A percentile compares a stretch with the other conserved stretches of the same genome.
Conservation (phyloP, 2,888 invertebrate genomes). For the Archips xylosteana region DNA sequence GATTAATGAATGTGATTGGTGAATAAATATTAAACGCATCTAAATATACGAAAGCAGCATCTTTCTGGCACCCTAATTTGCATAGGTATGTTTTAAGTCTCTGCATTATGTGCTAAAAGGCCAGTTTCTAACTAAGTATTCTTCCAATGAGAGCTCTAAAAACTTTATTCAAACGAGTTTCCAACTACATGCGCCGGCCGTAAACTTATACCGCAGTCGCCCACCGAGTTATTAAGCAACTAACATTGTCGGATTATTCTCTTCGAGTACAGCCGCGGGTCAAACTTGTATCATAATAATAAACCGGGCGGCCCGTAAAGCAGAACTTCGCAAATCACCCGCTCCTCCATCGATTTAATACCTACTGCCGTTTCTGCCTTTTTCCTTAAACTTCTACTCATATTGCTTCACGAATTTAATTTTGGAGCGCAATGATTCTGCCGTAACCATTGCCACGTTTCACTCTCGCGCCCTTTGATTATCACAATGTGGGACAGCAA, state of each 20-base stretch:
- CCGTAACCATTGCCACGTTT: neutral
- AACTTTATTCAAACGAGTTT: conserved; percentile 12
- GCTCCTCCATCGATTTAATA: conserved; percentile 30
- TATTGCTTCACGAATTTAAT: neutral
- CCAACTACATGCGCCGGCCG: neutral
- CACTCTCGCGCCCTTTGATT: neutral
- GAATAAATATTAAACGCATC: no score
- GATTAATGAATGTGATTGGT: no score
- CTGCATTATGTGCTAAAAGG: neutral
- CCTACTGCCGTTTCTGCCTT: conserved; percentile 11
- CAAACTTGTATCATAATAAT: conserved; percentile 31
- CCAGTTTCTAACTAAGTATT: conserved; percentile 1
- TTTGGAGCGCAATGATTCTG: no score
- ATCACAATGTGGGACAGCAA: neutral
- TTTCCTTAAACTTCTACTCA: conserved; percentile 18
- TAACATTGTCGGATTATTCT: conserved; percentile 21
- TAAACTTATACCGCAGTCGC: conserved; percentile 3
- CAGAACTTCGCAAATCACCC: conserved; percentile 20
- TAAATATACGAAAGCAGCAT: no score
- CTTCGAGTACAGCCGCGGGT: neutral
- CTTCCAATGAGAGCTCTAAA: conserved; percentile 7
- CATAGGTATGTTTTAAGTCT: neutral
- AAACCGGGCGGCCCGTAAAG: conserved; percentile 8
- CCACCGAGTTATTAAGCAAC: conserved; percentile 6
- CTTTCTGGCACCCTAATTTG: neutral